A percentile compares a stretch with the other conserved stretches of the same genome.
Conservation (phyloP, 2,797 vertebrate species). For the Petrocephalus schoutedeni region DNA sequence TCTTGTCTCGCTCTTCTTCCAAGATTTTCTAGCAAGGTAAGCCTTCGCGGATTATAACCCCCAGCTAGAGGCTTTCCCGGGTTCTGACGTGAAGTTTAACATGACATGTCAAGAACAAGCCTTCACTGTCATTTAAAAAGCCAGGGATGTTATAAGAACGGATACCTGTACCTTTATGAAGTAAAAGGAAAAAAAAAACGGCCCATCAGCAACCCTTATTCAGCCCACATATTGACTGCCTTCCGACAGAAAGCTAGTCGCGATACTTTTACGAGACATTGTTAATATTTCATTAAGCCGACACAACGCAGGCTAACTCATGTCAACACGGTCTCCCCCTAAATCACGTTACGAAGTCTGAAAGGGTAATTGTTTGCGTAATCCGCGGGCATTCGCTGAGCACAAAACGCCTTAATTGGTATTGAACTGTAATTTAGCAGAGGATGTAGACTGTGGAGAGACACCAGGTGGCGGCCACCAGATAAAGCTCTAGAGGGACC, state of each 20-base stretch:
- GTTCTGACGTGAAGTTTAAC: background rate
- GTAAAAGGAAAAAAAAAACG: background rate
- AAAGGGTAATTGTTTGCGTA: conserved; percentile 8
- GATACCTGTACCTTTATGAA: background rate
- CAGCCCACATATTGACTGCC: background rate
- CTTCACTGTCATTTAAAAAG: background rate
- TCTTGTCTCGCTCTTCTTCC: background rate
- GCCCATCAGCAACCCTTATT: background rate
- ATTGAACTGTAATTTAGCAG: background rate
- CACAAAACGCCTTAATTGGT: conserved; percentile 11
- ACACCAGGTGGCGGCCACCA: conserved; percentile 19
- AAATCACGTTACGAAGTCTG: conserved; percentile 4
- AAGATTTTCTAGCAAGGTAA: background rate
- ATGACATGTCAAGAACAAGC: background rate
- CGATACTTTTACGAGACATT: background rate
- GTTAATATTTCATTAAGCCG: background rate
- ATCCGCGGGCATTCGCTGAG: background rate
- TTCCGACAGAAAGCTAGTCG: background rate
- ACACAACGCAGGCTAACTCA: background rate
- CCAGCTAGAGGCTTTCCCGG: background rate
- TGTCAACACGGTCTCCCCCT: background rate
- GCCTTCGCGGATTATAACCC: background rate
- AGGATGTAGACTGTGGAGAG: background rate
- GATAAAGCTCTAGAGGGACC: background rate
- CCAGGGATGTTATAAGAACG: background rate